A percentile compares a stretch with the other conserved stretches of the same genome.
phyloP scores from a whole-genome alignment of 2,888 invertebrate genomes.

The Orchesellides sinensis region DNA sequence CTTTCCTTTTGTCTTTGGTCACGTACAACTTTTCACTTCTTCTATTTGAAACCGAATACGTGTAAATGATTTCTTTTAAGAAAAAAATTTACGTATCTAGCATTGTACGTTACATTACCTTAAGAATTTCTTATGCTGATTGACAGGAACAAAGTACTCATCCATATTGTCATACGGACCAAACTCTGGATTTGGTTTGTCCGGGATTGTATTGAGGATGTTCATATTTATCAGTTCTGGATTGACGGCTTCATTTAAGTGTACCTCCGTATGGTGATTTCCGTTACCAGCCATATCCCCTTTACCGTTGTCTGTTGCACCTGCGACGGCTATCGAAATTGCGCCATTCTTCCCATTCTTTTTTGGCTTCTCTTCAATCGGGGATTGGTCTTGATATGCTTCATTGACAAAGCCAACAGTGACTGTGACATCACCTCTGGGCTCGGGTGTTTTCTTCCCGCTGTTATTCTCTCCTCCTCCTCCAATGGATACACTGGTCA shows the following conservation, averaged over 20 bases:
- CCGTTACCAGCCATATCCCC: not conserved
- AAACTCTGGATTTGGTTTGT: slow-evolving; percentile 80
- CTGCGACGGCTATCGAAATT: slow-evolving; percentile 47
- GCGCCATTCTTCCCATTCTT: slow-evolving; percentile 52
- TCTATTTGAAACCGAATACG: slow-evolving; percentile 76
- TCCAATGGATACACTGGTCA: not conserved
- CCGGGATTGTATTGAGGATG: slow-evolving; percentile 80
- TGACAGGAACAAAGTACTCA: slow-evolving; percentile 90
- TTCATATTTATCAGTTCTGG: slow-evolving; percentile 87
- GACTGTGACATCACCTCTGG: slow-evolving; percentile 63
- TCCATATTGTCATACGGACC: slow-evolving; percentile 83
- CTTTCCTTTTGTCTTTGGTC: slow-evolving; percentile 86
- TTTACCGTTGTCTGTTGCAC: slow-evolving; percentile 13
- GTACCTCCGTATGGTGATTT: slow-evolving; percentile 17
- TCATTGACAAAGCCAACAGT: slow-evolving; percentile 69
- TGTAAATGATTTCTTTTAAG: not conserved
- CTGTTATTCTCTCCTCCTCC: not conserved
- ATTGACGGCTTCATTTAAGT: slow-evolving; percentile 84
- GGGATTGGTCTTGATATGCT: slow-evolving; percentile 59
- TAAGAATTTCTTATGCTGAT: slow-evolving; percentile 90
- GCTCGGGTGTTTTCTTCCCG: slow-evolving; percentile 53
- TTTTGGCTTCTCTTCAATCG: slow-evolving; percentile 36
- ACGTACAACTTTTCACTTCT: slow-evolving; percentile 90
- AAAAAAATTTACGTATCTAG: not conserved
- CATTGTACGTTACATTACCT: slow-evolving; percentile 79